Evolutionary conservation across 1,140 invertebrate genomes (phyloP), one percentile per base, ranked within the genome.

Genomic region (Drosophila ananassae): DNA sequence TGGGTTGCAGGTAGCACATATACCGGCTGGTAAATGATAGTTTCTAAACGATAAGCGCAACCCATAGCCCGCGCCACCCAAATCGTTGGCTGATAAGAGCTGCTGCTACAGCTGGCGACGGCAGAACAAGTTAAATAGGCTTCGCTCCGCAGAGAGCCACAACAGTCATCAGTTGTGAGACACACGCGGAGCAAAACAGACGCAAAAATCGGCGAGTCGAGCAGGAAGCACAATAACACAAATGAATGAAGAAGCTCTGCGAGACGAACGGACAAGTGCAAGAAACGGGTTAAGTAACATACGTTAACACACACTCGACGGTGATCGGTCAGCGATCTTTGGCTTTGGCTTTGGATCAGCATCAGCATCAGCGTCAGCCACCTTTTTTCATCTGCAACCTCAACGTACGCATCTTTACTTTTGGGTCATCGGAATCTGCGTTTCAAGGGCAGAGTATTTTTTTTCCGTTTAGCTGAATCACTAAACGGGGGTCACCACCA

Each of bases 301-400:
- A 60, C 78, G 57, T 59, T 63, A 72, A 46, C 30, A 53, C 55
- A 25, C 73, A 39, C 47, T 46, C 64, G 41, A 52, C 34, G 34
- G 34, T 37, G 34, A 67, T 63, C 80, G 83, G 83, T 89, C 83
- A 89, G 84, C 79, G 84, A 89, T 89, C 83, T 89, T 82, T 81
- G 62, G 54, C 74, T 52, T 44, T 44, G 39, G 39, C 2, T 21
- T 13, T n/a, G 34, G 63, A 60, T 51, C 61, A 62, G 46, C 60
- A 62, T 69, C 59, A 63, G 10, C 61, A 44, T 21, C 51, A 13
- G 37, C 37, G 7, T 17, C 17, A 17, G 17, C 17, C 17, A 17
- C 17, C 17, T 17, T 17, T 17, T 12, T 41, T 50, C 60, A n/a
- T 58, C 41, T 39, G 66, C 66, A 68, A 32, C n/a, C 32, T 28